phyloP scores from a whole-genome alignment of 2,113 vertebrate species.

The Clinocottus analis region DNA sequence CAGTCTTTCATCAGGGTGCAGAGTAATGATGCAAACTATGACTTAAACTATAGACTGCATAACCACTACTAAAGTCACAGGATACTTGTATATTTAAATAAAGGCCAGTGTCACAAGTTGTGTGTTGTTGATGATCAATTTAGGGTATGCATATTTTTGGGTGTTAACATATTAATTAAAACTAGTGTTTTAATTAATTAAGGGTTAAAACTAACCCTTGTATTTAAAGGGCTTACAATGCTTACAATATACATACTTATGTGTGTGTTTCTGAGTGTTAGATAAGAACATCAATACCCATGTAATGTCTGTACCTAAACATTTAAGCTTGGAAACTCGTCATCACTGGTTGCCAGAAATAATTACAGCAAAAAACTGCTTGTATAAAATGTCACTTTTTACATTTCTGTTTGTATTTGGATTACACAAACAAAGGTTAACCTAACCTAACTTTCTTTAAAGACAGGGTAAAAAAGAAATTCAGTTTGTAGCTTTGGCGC shows the following conservation, averaged over 20 bases:
- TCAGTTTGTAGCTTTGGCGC: no score
- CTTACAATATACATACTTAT: neutral
- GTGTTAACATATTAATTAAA: neutral
- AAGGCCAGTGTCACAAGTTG: neutral
- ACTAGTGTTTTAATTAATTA: neutral
- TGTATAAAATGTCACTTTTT: neutral
- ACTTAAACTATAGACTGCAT: neutral
- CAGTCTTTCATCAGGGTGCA: neutral
- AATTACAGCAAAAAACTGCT: neutral
- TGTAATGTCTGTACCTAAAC: neutral
- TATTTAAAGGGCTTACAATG: neutral
- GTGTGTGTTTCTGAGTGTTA: neutral
- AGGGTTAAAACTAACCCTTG: no score
- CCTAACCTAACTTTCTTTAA: no score
- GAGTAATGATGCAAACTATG: neutral
- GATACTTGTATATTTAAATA: neutral
- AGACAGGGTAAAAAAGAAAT: no score
- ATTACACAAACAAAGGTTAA: no score
- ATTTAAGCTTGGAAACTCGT: neutral
- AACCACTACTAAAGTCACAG: neutral
- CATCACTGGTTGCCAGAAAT: neutral
- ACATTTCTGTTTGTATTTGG: neutral
- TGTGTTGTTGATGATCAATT: neutral
- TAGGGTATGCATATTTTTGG: neutral
- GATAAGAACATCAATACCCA: neutral